These are phyloP conservation scores for Graphium colonna DNA, from an alignment of 2,888 invertebrate genomes.

Conservation along the genomic window DNA sequence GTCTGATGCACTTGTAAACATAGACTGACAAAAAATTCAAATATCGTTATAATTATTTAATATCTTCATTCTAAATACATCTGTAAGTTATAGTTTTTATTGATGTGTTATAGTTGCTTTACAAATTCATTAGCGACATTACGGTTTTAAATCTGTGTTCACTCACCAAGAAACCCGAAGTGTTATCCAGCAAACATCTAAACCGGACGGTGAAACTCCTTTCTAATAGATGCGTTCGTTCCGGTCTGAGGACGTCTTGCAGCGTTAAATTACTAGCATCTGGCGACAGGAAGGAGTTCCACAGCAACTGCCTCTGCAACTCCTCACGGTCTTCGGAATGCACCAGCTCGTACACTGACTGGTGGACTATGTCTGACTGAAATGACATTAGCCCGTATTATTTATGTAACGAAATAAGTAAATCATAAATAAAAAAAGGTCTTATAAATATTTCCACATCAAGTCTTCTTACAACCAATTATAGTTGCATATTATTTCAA, in stretches of 20 bases:
- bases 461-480: too few relatives aligned
- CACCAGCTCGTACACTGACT: conserved; percentile 98
- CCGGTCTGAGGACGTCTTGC: conserved; percentile 93
- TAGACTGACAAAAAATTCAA: too few relatives aligned
- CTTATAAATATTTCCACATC: background rate
- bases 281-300: conserved; percentile 95
- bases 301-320: conserved; percentile 94
- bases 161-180: conserved; percentile 97
- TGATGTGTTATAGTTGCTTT: too few relatives aligned
- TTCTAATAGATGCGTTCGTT: conserved; percentile 94
- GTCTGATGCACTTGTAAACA: too few relatives aligned
- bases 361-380: conserved; percentile 99
- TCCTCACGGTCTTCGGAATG: conserved; percentile 99
- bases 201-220: conserved; percentile 99
- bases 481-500: too few relatives aligned
- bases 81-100: too few relatives aligned
- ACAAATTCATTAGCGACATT: too few relatives aligned
- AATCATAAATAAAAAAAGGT: background rate
- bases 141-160: too few relatives aligned
- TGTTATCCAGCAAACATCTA: conserved; percentile 98
- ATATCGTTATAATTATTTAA: too few relatives aligned
- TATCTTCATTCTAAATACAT: too few relatives aligned
- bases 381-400: conserved; percentile 47
- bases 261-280: conserved; percentile 87
- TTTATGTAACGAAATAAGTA: too few relatives aligned